phyloP scores from a whole-genome alignment of 2,797 vertebrate genomes.

The Poecilia velifera region DNA sequence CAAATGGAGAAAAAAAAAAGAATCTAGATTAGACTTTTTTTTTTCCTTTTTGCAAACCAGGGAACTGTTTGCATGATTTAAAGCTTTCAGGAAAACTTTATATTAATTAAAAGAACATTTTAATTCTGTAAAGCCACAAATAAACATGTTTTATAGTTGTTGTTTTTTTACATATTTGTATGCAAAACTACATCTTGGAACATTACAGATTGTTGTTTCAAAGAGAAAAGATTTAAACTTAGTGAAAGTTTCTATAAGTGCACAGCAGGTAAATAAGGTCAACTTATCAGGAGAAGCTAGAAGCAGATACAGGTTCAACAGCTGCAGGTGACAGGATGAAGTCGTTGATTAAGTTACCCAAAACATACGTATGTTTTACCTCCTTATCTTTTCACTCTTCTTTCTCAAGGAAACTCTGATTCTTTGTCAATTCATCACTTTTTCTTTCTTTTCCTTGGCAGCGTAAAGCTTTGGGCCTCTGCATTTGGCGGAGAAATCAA shows the following conservation, averaged over 20 bases:
- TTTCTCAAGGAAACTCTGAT: background rate
- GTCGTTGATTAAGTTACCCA: background rate
- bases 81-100: background rate
- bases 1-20: background rate
- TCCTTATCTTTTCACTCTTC: background rate
- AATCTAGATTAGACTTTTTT: background rate
- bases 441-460: slow-evolving; percentile 56
- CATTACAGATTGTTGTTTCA: background rate
- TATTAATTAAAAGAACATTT: background rate
- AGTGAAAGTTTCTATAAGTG: background rate
- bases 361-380: background rate
- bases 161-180: background rate
- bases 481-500: slow-evolving; percentile 98
- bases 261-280: background rate
- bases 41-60: background rate
- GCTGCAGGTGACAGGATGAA: background rate
- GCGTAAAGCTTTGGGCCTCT: slow-evolving; percentile 97
- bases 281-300: slow-evolving; percentile 1
- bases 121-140: background rate
- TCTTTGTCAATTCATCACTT: background rate
- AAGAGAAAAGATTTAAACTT: background rate
- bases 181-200: background rate
- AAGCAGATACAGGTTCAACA: background rate
- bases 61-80: background rate
- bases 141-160: background rate